Evolutionary conservation across 2,797 vertebrate genomes (phyloP), one percentile per base, ranked within the genome.

Genomic region (Bradypus variegatus): DNA sequence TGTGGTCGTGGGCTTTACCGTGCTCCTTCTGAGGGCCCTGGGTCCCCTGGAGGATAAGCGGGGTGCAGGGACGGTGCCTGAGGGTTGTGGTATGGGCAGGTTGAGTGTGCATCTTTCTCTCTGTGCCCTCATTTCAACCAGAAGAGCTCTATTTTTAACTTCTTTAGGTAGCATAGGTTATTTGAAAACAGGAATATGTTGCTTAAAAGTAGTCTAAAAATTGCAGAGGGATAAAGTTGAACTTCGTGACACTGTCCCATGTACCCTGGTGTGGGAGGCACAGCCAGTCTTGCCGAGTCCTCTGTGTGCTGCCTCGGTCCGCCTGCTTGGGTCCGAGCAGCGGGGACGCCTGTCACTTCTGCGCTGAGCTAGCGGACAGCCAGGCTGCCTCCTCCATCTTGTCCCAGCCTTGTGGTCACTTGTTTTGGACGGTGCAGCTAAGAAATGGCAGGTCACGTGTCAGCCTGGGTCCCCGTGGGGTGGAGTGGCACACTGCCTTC

Each of bases 11-110:
- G 38, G 4, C 62, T 45, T 36, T 3, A 8, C 19, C 58, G 27
- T 60, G 7, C 41, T 10, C 4, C 8, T 5, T 72, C 19, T 8
- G 45, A 55, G 45, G 48, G 2, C 13, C 23, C 58, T 53, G n/a
- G 55, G 1, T 48, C 45, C 60, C 19, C 18, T 53, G 21, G 50
- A 36, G 41, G 36, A 60, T 2, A 1, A 0, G 8, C 12, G 8
- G 55, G 31, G 29, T n/a, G 4, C 5, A 25, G 70, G 53, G n/a
- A 25, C 4, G 10, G 29, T 4, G 1, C 13, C 3, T 1, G 11
- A 45, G 50, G 11, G 27, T 58, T 31, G 10, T 9, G 25, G 27
- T 67, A 3, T n/a, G 31, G 36, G 65, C 21, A 62, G 33, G 4
- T 3, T 13, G 50, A 50, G 50, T 76, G 19, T 29, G 58, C 38